Base-by-base conservation (phyloP, 2,888 invertebrate species). In the Pilophorus perplexus region DNA sequence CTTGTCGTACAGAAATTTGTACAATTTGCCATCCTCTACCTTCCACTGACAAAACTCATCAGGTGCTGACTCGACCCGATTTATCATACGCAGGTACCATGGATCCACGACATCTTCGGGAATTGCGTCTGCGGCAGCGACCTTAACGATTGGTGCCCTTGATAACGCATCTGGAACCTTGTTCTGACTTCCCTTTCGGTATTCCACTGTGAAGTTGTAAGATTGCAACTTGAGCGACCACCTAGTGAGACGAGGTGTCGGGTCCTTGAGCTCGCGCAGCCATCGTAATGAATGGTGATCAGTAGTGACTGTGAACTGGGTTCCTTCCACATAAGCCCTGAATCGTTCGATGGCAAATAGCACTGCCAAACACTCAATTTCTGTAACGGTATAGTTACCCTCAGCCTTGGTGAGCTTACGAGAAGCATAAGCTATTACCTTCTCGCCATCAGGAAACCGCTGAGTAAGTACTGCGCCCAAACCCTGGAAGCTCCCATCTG, bases 11-110 rank as follows among this genome's bases (percentile, higher is more conserved):
- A 66, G 12, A 1, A 14, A 23, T 23, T 68, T 59, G 14, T n/a
- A 48, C 25, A 68, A 10, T 8, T 8, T 5, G 5, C 50, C 50
- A 50, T 22, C 23, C 10, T n/a, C 10, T 1, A 50, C 50, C 27
- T 50, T 50, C 50, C 50, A 50, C 2, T 22, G 23, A 5, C 57
- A 59, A 40, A 59, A 66, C 12, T 50, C 28, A 8, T 25, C 57
- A 1, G 68, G 68, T 12, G 28, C 42, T 5, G 23, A 42, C 1
- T 1, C 8, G 0, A 70, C 65, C 12, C 46, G 4, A 1, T 59
- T 50, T 4, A 25, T 16, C 64, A 68, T 66, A 1, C 64, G 46
- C 1, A 12, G 25, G 27, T 68, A 70, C 70, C 70, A 70, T 2
- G 1, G 22, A 18, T 67, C 67, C n/a, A 2, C 2, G 14, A 42